A percentile compares a stretch with the other conserved stretches of the same genome.
Conservation (phyloP, 2,113 vertebrate genomes). For the Cranoglanis bouderius region DNA sequence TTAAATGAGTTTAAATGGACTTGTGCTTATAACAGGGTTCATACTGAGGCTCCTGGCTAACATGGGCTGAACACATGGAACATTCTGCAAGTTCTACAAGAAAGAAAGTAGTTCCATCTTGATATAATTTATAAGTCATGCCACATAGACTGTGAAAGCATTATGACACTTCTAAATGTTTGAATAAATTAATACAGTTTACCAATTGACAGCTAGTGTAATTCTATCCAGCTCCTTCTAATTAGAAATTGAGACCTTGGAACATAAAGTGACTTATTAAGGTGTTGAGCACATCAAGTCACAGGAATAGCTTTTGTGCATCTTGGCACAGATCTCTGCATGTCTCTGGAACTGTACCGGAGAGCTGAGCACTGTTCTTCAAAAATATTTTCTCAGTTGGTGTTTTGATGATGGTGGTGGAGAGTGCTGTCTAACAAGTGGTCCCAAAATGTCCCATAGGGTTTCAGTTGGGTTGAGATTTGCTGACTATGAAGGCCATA, state of each 20-base stretch:
- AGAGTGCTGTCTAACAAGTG: neutral
- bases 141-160: neutral
- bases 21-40: neutral
- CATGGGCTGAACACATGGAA: constrained; percentile 3
- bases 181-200: neutral
- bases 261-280: neutral
- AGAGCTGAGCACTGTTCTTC: neutral
- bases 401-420: neutral
- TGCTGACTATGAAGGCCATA: neutral
- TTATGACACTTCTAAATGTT: neutral
- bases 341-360: neutral
- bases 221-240: neutral
- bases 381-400: neutral
- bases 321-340: neutral
- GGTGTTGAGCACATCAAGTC: neutral
- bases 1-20: constrained; percentile 4
- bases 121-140: neutral
- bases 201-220: neutral
- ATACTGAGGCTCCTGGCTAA: neutral
- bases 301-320: neutral
- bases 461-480: neutral
- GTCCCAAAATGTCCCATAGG: neutral
- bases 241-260: neutral
- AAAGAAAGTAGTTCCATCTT: constrained; percentile 9
- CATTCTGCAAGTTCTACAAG: neutral